phyloP scores from a whole-genome alignment of 1,140 invertebrate species.

The Trichonephila inaurata region DNA sequence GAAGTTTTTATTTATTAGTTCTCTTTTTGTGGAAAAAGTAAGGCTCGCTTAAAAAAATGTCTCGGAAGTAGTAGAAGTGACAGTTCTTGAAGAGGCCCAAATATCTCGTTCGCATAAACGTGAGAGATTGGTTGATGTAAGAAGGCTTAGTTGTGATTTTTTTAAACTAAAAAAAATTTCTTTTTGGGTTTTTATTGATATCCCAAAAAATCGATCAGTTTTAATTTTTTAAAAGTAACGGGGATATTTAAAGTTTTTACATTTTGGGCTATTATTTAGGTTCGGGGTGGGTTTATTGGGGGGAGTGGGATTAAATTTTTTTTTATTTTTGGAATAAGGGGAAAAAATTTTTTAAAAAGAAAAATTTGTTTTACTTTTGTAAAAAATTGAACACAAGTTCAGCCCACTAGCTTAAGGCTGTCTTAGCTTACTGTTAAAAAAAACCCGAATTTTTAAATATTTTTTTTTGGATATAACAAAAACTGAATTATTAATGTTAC shows the following conservation, averaged over 20 bases:
- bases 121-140: no score
- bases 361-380: no score
- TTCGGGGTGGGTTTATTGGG: not conserved
- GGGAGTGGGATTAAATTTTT: no score
- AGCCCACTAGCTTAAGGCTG: no score
- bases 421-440: no score
- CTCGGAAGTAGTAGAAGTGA: not conserved
- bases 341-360: no score
- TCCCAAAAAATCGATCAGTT: not conserved
- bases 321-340: no score
- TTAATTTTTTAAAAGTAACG: not conserved
- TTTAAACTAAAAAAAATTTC: not conserved
- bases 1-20: conserved; percentile 12
- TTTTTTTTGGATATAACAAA: no score
- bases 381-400: no score
- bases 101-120: no score
- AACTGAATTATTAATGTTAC: no score
- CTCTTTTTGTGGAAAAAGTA: not conserved
- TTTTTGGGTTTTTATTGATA: not conserved
- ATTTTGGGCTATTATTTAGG: not conserved
- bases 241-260: not conserved
- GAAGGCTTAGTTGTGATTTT: not conserved
- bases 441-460: no score
- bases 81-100: not conserved
- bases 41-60: not conserved